Evolutionary conservation across 2,113 vertebrate species (phyloP).

Genomic region (Fregetta grallaria): DNA sequence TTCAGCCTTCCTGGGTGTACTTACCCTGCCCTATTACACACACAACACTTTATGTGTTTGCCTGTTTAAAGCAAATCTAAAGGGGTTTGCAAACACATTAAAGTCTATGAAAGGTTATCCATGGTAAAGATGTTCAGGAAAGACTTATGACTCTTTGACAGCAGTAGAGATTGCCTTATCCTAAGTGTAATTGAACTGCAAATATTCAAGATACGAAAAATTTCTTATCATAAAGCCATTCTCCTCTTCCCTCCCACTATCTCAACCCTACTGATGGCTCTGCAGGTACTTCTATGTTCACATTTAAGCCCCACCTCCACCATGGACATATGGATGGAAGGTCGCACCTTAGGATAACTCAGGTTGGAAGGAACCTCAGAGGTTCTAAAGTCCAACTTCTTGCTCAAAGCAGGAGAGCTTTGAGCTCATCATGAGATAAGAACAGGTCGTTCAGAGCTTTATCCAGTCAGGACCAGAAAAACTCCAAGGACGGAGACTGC

Average conservation of each 20-base stretch:
- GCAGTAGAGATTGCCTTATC: too few relatives aligned
- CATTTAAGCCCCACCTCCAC: fast-evolving
- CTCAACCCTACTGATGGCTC: neutral
- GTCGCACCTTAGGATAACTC: neutral
- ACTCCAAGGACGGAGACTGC: fast-evolving
- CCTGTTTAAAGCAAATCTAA: neutral
- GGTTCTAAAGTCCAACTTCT: neutral
- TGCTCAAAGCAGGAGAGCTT: neutral
- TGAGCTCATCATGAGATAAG: neutral
- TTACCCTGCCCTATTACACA: neutral
- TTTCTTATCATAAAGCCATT: neutral
- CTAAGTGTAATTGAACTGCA: neutral
- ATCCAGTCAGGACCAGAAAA: neutral
- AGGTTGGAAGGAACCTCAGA: neutral
- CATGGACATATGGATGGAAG: neutral
- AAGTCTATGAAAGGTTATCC: neutral
- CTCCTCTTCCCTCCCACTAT: neutral
- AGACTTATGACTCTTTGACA: neutral
- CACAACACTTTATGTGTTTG: neutral
- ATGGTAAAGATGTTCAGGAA: neutral
- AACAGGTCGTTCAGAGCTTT: neutral
- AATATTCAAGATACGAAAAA: neutral
- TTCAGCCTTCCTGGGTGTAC: neutral
- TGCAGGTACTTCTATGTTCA: neutral
- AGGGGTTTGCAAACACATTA: neutral